Evolutionary conservation across 2,888 invertebrate species (phyloP), one percentile per base, ranked within the genome.

Genomic region (Sericinus montela): DNA sequence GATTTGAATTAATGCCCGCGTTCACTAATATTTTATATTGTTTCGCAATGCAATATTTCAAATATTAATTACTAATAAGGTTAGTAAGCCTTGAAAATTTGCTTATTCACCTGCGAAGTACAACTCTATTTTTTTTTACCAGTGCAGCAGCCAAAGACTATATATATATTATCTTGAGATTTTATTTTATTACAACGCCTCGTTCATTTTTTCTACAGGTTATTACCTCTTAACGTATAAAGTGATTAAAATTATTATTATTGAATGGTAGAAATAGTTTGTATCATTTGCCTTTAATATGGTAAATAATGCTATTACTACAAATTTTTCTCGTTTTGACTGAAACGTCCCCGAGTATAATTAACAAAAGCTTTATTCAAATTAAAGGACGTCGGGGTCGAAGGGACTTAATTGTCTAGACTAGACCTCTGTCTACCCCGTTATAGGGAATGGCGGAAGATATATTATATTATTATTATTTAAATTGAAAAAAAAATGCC

Each of bases 141-240:
- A 58, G 62, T 59, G 59, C 56, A 69, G 63, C 72, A 70, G 67
- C 84, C 84, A 84, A 84, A 84, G 83, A 83, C 59, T 60, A 71
- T 61, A 66, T 62, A n/a, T n/a, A n/a, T n/a, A n/a, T 66, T 65
- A 65, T 60, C 63, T 65, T 61, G 66, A 63, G 63, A 61, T 63
- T 63, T 67, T 65, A 67, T 63, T 67, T 64, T 65, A 70, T 63
- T 63, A 60, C n/a, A 19, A 3, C 43, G 49, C 63, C 59, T 70
- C 55, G 46, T 67, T 67, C 63, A 73, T 74, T 72, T 69, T 70
- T 70, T 69, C 62, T 58, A 63, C 56, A 58, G 60, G 60, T 58
- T 60, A 62, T 54, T 58, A 56, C 51, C 51, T 60, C 64, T 65
- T 62, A 52, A 60, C 67, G 53, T 66, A 62, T 63, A 62, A 57